Conservation (phyloP, 2,888 invertebrate genomes). For the Meganola albula region DNA sequence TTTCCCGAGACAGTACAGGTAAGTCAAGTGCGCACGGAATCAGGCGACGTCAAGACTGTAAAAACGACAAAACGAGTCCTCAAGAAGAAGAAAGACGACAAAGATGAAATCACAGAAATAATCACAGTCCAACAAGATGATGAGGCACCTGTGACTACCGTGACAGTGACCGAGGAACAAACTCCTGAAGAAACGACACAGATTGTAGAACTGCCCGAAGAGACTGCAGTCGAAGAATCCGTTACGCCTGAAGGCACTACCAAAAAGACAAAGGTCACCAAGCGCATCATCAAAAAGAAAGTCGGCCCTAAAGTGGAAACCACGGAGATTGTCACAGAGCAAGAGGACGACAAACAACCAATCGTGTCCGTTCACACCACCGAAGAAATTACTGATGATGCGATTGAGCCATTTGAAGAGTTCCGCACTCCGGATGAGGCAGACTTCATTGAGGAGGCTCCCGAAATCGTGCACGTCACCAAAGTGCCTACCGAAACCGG, state of each 20-base stretch:
- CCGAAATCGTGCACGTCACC: slow-evolving; percentile 10
- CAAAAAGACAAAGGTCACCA: slow-evolving; percentile 16
- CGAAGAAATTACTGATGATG: slow-evolving; percentile 5
- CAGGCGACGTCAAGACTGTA: slow-evolving; percentile 1
- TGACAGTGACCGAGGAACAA: slow-evolving; percentile 2
- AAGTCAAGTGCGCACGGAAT: slow-evolving; percentile 4
- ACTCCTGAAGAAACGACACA: neutral
- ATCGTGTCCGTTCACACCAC: slow-evolving; percentile 5
- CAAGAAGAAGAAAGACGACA: slow-evolving; percentile 8
- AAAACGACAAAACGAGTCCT: slow-evolving; percentile 9
- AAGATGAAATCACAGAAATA: slow-evolving; percentile 9
- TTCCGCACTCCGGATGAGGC: slow-evolving; percentile 1
- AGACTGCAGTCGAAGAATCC: slow-evolving; percentile 3
- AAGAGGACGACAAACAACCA: slow-evolving; percentile 4
- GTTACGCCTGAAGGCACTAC: slow-evolving; percentile 7
- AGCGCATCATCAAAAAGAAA: slow-evolving; percentile 30
- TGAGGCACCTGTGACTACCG: slow-evolving; percentile 6
- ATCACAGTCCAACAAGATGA: slow-evolving; percentile 10
- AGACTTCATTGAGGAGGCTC: neutral
- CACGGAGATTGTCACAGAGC: slow-evolving; percentile 15
- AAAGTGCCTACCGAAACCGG: slow-evolving; percentile 7
- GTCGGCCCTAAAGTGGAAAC: slow-evolving; percentile 26
- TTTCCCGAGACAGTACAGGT: slow-evolving; percentile 5
- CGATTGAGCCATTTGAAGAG: slow-evolving; percentile 1
- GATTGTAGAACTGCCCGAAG: slow-evolving; percentile 9